Percentiles rank a stretch among this genome's conserved stretches.
phyloP scores from a whole-genome alignment of 1,140 invertebrate genomes.

The Plodia interpunctella region DNA sequence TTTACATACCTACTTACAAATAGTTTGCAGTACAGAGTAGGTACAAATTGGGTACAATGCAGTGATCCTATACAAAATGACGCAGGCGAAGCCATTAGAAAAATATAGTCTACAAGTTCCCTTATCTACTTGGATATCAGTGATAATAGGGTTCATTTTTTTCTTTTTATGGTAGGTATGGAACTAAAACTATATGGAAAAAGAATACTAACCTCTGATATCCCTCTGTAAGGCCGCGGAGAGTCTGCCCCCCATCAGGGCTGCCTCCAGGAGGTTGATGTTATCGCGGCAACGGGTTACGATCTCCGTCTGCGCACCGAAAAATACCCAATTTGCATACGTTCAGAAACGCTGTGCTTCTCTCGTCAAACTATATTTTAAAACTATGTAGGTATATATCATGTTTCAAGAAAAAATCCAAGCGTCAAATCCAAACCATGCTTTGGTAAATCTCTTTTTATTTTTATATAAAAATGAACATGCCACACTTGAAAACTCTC shows the following conservation, averaged over 20 bases:
- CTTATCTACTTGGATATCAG: no score
- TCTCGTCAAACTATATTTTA: neutral
- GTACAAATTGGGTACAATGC: no score
- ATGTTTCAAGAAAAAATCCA: neutral
- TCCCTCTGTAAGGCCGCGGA: slow-evolving; percentile 57
- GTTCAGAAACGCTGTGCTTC: slow-evolving; percentile 2
- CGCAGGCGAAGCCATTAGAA: no score
- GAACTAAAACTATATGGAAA: no score
- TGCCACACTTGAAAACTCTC: neutral
- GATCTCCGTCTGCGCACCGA: slow-evolving; percentile 65
- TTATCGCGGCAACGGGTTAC: slow-evolving; percentile 65
- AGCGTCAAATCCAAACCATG: neutral
- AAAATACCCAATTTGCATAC: slow-evolving; percentile 50
- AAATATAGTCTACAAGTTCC: no score
- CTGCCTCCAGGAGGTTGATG: slow-evolving; percentile 66
- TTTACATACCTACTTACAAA: no score
- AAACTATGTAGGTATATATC: neutral
- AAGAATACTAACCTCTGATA: slow-evolving; percentile 57
- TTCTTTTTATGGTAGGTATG: no score
- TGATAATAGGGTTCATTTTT: no score
- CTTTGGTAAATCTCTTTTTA: neutral
- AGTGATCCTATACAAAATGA: no score
- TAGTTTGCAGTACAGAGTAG: no score
- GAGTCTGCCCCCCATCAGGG: slow-evolving; percentile 48
- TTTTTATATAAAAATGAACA: neutral